Conservation (phyloP, 2,797 vertebrate genomes). For the Bovichtus diacanthus region DNA sequence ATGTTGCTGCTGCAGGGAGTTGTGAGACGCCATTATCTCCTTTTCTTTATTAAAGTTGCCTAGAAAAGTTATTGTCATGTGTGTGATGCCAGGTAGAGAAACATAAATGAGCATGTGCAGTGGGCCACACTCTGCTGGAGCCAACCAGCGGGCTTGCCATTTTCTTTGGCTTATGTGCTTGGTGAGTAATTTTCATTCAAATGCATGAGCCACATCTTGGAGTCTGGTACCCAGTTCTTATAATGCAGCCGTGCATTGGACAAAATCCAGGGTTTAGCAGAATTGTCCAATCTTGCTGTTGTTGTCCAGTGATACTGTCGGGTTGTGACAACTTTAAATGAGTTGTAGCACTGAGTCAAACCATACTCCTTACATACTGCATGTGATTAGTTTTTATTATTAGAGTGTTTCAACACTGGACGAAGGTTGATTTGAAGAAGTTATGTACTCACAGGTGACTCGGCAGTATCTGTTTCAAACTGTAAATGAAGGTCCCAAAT, state of each 20-base stretch:
- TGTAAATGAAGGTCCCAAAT: conserved; percentile 12
- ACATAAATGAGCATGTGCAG: conserved; percentile 14
- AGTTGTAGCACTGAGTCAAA: not conserved
- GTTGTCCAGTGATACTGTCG: not conserved
- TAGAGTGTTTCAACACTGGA: not conserved
- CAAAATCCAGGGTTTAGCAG: not conserved
- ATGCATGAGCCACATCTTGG: not conserved
- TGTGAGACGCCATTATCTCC: too few relatives aligned
- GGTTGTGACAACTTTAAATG: not conserved
- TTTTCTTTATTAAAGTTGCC: too few relatives aligned
- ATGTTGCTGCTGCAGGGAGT: too few relatives aligned
- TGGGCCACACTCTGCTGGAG: not conserved
- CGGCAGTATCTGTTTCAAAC: conserved; percentile 7
- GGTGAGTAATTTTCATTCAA: not conserved
- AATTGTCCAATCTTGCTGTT: not conserved
- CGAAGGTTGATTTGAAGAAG: not conserved
- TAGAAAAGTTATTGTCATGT: not conserved
- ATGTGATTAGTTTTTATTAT: not conserved
- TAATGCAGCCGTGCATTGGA: not conserved
- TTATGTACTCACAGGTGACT: not conserved
- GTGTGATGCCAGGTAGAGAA: not conserved
- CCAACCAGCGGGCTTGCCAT: not conserved
- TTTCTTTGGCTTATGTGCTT: not conserved
- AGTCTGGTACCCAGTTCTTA: not conserved
- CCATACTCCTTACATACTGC: not conserved